Conservation (phyloP, 2,797 vertebrate species). For the Eurystomus glaucurus region DNA sequence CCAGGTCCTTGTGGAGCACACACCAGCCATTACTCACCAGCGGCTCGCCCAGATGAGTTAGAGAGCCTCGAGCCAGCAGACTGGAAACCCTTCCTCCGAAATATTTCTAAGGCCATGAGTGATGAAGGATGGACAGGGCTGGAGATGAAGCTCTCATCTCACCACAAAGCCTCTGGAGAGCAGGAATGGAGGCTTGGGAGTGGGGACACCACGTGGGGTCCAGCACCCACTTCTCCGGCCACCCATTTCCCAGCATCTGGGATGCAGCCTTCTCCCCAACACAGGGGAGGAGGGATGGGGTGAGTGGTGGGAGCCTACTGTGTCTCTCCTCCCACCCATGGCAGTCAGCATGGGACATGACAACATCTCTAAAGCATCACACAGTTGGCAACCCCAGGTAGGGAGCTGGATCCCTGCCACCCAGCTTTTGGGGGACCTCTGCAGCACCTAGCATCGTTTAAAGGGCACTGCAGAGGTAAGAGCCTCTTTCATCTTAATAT, state of each 20-base stretch:
- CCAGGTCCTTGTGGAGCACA: conserved; percentile 11
- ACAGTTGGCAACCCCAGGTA: background rate
- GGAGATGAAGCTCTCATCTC: background rate
- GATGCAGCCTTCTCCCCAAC: background rate
- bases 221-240: background rate
- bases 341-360: background rate
- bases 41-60: accelerated
- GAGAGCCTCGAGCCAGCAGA: background rate
- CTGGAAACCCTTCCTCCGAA: background rate
- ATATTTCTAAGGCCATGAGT: background rate
- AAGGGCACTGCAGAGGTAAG: conserved; percentile 43
- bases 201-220: too few relatives aligned
- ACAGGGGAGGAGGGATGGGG: background rate
- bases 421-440: background rate
- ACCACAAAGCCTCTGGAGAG: background rate
- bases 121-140: background rate
- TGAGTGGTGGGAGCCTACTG: conserved; percentile 19
- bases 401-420: background rate
- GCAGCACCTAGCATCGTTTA: conserved; percentile 1
- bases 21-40: background rate
- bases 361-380: conserved; percentile 39
- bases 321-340: background rate
- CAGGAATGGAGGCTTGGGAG: background rate
- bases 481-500: background rate
- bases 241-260: background rate